Conservation (phyloP, 2,113 vertebrate species). For the Atractosteus spatula region DNA sequence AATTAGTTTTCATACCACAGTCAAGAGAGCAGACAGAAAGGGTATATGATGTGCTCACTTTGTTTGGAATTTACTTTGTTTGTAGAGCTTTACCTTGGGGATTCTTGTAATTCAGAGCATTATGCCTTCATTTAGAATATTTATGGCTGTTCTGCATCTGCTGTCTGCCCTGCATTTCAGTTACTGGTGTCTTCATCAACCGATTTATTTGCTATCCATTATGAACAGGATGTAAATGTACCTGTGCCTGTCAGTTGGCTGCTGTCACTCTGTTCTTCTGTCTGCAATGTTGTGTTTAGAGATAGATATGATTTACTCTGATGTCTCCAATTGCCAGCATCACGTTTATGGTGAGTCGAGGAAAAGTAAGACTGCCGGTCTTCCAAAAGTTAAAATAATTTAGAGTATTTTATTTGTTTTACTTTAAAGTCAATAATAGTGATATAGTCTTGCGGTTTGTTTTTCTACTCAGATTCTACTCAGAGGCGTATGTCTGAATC, state of each 20-base stretch:
- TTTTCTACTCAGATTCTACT: too few species aligned
- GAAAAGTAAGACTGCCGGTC: too few species aligned
- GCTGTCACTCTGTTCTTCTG: background rate
- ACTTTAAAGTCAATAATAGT: too few species aligned
- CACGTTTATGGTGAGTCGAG: background rate
- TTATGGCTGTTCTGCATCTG: constrained; percentile 7
- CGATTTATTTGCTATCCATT: background rate
- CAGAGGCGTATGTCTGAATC: too few species aligned
- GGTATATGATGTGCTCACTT: constrained; percentile 1
- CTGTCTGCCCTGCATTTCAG: background rate
- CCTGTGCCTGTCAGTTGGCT: background rate
- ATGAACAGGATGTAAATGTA: background rate
- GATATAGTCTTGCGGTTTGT: too few species aligned
- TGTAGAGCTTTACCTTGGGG: constrained; percentile 12
- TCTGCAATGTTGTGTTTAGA: background rate
- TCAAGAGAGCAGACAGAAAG: constrained; percentile 9
- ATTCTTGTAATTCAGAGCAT: background rate
- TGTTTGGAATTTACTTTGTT: background rate
- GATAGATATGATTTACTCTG: background rate
- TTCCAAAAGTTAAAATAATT: too few species aligned
- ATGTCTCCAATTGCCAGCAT: background rate
- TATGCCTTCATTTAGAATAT: constrained; percentile 1
- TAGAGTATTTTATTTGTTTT: too few species aligned
- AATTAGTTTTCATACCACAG: background rate
- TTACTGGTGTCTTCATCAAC: background rate